Percentiles rank a stretch among this genome's conserved stretches.
phyloP scores from a whole-genome alignment of 2,797 vertebrate species.

The Rhinoraja longicauda region DNA sequence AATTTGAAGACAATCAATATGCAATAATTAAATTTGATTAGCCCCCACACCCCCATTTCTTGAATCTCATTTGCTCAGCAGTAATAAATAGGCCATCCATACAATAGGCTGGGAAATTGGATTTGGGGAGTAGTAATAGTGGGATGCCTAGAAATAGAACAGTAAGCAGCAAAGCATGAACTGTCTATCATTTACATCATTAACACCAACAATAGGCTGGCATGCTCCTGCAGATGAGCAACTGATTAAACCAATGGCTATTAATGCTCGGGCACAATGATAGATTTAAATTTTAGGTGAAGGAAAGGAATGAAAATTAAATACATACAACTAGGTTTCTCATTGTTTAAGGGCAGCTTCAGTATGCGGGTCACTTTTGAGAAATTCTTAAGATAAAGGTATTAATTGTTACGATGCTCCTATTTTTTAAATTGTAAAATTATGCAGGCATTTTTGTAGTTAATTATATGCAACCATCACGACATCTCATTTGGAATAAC shows the following conservation, averaged over 20 bases:
- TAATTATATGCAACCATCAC: background rate
- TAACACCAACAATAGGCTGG: constrained; percentile 43
- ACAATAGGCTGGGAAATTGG: constrained; percentile 46
- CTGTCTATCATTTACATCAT: constrained; percentile 42
- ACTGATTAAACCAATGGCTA: constrained; percentile 54
- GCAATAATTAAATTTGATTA: constrained; percentile 45
- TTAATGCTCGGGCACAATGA: constrained; percentile 33
- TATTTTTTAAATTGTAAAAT: constrained; percentile 14
- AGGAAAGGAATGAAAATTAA: constrained; percentile 28
- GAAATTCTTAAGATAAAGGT: background rate
- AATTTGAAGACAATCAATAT: constrained; percentile 43
- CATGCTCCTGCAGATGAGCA: constrained; percentile 48
- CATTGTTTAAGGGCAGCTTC: background rate
- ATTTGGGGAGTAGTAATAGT: constrained; percentile 45
- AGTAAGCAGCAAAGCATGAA: constrained; percentile 36
- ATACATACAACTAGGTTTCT: background rate
- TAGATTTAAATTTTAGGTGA: constrained; percentile 32
- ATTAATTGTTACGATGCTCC: background rate
- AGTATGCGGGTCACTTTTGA: background rate
- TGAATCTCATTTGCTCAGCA: background rate
- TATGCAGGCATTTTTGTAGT: background rate
- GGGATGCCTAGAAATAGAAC: constrained; percentile 42
- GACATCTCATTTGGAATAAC: background rate
- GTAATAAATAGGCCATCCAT: constrained; percentile 38
- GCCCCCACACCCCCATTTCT: background rate